phyloP scores from a whole-genome alignment of 2,797 vertebrate genomes.

The Ptychobarbus kaznakovi region DNA sequence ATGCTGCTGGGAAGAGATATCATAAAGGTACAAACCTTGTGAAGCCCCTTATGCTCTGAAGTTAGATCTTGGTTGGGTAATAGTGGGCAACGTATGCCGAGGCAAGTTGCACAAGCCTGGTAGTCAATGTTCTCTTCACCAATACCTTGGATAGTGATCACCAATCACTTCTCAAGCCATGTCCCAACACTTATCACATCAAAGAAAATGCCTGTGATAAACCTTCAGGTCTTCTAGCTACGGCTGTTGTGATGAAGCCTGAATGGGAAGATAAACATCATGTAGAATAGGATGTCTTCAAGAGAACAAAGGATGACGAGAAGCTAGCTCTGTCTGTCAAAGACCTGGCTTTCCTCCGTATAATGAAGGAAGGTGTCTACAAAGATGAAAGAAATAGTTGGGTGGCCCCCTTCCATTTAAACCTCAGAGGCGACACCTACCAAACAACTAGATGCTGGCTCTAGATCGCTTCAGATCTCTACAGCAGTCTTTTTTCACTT shows the following conservation, averaged over 20 bases:
- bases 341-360: not conserved
- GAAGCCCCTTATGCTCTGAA: not conserved
- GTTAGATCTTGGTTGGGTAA: conserved; percentile 11
- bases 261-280: not conserved
- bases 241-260: not conserved
- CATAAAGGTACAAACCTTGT: not conserved
- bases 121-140: conserved; percentile 13
- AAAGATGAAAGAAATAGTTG: not conserved
- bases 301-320: not conserved
- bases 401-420: not conserved
- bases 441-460: not conserved
- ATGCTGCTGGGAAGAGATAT: not conserved
- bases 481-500: not conserved
- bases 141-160: not conserved
- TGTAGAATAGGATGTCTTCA: not conserved
- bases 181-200: not conserved
- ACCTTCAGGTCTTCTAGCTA: not conserved
- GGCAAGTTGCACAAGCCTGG: not conserved
- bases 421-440: not conserved
- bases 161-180: not conserved
- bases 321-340: not conserved
- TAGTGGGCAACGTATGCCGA: not conserved
- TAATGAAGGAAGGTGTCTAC: not conserved
- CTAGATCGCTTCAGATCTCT: not conserved
- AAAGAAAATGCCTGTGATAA: not conserved